phyloP scores from a whole-genome alignment of 2,113 vertebrate genomes.

The Enhydra lutris region DNA sequence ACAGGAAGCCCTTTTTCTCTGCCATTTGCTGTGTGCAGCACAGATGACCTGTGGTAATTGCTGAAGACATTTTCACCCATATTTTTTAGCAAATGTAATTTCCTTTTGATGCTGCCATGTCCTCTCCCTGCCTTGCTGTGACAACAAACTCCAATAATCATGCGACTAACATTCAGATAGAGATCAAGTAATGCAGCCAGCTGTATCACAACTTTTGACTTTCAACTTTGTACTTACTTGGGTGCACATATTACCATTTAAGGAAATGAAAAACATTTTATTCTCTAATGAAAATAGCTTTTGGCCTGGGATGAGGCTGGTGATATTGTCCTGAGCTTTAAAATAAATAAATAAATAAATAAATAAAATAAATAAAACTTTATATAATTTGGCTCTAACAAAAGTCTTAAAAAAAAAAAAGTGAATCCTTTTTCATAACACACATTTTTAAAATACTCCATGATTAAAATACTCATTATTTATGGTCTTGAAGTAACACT shows the following conservation, averaged over 20 bases:
- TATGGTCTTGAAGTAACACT: neutral
- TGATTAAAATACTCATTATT: neutral
- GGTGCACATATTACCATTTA: slow-evolving; percentile 66
- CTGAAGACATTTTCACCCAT: slow-evolving; percentile 64
- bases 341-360: too few species aligned
- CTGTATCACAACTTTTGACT: slow-evolving; percentile 75
- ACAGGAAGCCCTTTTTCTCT: slow-evolving; percentile 18
- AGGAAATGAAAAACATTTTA: slow-evolving; percentile 74
- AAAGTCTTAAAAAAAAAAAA: neutral
- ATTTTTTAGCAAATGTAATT: slow-evolving; percentile 68
- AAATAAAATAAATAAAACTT: too few species aligned
- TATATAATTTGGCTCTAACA: slow-evolving; percentile 51
- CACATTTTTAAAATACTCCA: neutral
- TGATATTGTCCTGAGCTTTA: slow-evolving; percentile 58
- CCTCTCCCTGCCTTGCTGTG: slow-evolving; percentile 63
- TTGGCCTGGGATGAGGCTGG: slow-evolving; percentile 23
- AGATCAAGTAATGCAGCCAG: slow-evolving; percentile 74
- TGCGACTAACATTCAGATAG: slow-evolving; percentile 61
- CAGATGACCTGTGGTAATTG: slow-evolving; percentile 66
- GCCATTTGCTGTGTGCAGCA: slow-evolving; percentile 60
- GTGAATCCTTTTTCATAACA: neutral
- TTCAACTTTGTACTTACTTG: slow-evolving; percentile 74
- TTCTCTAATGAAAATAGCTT: slow-evolving; percentile 74
- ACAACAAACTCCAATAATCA: slow-evolving; percentile 70
- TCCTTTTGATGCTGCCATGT: slow-evolving; percentile 63